Conservation (phyloP, 1,140 invertebrate genomes). For the Hetaerina americana region DNA sequence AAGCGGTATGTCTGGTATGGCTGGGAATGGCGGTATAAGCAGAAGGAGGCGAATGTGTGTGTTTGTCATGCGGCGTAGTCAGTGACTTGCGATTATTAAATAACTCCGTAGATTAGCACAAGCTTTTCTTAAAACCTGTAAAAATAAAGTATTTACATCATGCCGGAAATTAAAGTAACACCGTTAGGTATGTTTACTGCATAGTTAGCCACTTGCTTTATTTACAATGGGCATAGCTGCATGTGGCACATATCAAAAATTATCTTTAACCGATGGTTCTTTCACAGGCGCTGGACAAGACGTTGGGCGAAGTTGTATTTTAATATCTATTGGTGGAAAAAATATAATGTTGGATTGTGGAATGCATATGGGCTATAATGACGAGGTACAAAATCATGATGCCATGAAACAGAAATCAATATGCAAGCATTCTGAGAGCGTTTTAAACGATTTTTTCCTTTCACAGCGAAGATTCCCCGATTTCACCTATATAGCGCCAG, state of each 20-base stretch:
- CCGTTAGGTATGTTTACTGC: constrained; percentile 46
- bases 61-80: too few species aligned
- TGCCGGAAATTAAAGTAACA: constrained; percentile 84
- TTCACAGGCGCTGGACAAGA: constrained; percentile 74
- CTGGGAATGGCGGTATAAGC: too few species aligned
- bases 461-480: constrained; percentile 85
- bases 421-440: constrained; percentile 1
- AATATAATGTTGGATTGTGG: constrained; percentile 99
- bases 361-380: constrained; percentile 99
- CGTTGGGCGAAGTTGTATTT: constrained; percentile 95
- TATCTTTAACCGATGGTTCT: background rate
- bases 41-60: too few species aligned
- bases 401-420: too few species aligned
- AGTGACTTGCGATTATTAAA: too few species aligned
- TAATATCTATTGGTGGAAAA: constrained; percentile 92
- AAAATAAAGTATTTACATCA: too few species aligned
- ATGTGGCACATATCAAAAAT: background rate
- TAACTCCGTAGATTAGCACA: too few species aligned
- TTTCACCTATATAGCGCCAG: constrained; percentile 85
- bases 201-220: background rate
- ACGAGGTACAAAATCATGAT: too few species aligned
- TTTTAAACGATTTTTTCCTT: constrained; percentile 14
- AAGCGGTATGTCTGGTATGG: too few species aligned
- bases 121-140: too few species aligned
- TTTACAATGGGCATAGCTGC: background rate